A percentile compares a stretch with the other conserved stretches of the same genome.
Conservation (phyloP, 1,140 invertebrate species). For the Drosophila lowei region DNA sequence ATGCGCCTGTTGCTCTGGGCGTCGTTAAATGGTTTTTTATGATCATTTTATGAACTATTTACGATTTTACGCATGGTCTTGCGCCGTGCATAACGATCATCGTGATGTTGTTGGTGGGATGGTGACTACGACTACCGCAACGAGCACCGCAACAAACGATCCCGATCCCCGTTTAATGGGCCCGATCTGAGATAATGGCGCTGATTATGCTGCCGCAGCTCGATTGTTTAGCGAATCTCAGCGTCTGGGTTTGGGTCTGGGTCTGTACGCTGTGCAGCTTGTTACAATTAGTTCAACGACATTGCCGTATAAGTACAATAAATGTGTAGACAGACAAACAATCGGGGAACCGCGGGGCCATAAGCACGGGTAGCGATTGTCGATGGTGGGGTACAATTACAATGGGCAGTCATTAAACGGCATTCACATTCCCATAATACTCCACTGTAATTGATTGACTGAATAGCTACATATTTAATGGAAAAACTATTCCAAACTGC, state of each 20-base stretch:
- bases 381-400: constrained; percentile 31
- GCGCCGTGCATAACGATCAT: constrained; percentile 76
- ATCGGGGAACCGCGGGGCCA: background rate
- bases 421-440: constrained; percentile 29
- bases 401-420: constrained; percentile 36
- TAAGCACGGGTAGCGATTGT: constrained; percentile 59
- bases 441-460: constrained; percentile 37
- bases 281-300: constrained; percentile 58
- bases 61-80: constrained; percentile 75
- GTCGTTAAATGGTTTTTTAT: constrained; percentile 78
- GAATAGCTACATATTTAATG: constrained; percentile 24
- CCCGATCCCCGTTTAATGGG: constrained; percentile 51
- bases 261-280: background rate
- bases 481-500: constrained; percentile 11
- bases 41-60: constrained; percentile 81
- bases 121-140: constrained; percentile 25
- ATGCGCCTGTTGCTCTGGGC: constrained; percentile 32
- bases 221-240: constrained; percentile 45
- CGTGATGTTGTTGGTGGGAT: constrained; percentile 16
- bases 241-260: background rate
- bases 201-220: constrained; percentile 36
- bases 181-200: constrained; percentile 46
- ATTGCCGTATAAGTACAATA: constrained; percentile 16
- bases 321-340: no score
- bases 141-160: constrained; percentile 23